These are phyloP conservation scores for Limanda limanda DNA, from an alignment of 2,113 vertebrate species.

Conservation along the genomic window DNA sequence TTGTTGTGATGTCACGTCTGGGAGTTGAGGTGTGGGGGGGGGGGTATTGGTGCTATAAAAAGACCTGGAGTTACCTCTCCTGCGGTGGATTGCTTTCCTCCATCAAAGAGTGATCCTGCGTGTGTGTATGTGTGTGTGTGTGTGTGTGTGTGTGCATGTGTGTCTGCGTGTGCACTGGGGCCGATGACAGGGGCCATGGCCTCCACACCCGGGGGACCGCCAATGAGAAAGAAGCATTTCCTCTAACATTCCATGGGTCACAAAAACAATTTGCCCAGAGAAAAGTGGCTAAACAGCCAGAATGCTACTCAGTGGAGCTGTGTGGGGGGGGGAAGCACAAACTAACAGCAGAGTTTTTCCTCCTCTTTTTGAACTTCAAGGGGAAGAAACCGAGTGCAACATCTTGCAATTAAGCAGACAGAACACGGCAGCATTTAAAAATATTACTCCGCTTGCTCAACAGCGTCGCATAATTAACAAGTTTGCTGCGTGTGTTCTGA, in stretches of 20 bases:
- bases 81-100: slow-evolving; percentile 83
- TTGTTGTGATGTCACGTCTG: slow-evolving; percentile 84
- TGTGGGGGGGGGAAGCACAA: not conserved
- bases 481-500: slow-evolving; percentile 64
- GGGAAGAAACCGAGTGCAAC: slow-evolving; percentile 28
- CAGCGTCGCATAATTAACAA: slow-evolving; percentile 70
- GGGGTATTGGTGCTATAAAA: slow-evolving; percentile 78
- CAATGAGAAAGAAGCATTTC: slow-evolving; percentile 88
- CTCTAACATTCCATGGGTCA: slow-evolving; percentile 83
- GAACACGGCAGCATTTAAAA: slow-evolving; percentile 47
- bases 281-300: slow-evolving; percentile 81
- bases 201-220: slow-evolving; percentile 81
- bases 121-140: slow-evolving; percentile 4
- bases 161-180: slow-evolving; percentile 67
- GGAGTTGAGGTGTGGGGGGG: slow-evolving; percentile 55
- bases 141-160: slow-evolving; percentile 11
- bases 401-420: slow-evolving; percentile 47
- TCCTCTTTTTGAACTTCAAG: slow-evolving; percentile 33
- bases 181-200: slow-evolving; percentile 84
- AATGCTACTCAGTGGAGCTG: slow-evolving; percentile 58
- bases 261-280: slow-evolving; percentile 84
- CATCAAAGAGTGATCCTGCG: slow-evolving; percentile 70
- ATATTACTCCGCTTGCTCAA: slow-evolving; percentile 45
- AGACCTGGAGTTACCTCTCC: slow-evolving; percentile 76
- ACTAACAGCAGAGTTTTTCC: slow-evolving; percentile 24